phyloP scores from a whole-genome alignment of 2,888 invertebrate species.

The Oeneis ivallda region DNA sequence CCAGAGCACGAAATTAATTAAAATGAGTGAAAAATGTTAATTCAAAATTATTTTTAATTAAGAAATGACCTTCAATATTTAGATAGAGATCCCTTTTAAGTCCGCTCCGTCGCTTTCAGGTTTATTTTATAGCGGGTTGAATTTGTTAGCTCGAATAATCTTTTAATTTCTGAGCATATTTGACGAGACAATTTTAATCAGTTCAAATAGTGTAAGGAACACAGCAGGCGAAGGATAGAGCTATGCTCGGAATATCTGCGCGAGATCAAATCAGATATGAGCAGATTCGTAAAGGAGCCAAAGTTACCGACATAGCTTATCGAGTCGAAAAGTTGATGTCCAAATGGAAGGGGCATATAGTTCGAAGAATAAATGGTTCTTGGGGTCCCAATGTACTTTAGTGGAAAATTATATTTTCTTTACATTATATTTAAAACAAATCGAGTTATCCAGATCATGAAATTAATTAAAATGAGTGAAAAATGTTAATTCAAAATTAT shows the following conservation, averaged over 20 bases:
- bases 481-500: not conserved
- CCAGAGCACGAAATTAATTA: not conserved
- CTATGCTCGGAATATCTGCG: no score
- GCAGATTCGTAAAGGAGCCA: no score
- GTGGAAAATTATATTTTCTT: not conserved
- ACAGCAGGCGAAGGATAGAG: no score
- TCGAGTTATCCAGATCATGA: not conserved
- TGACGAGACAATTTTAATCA: no score
- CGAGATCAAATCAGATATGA: no score
- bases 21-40: not conserved
- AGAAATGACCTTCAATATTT: slow-evolving; percentile 3
- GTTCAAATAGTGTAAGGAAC: no score
- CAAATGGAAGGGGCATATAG: no score
- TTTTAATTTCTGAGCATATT: not conserved
- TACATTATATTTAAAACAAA: not conserved
- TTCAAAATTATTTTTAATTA: not conserved
- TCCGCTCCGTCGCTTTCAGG: not conserved
- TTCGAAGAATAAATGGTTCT: no score
- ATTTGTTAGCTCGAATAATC: not conserved
- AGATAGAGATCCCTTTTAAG: not conserved
- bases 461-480: not conserved
- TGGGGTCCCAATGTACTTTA: no score
- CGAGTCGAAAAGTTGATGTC: no score
- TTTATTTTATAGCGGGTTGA: slow-evolving; percentile 4
- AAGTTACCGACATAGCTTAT: no score